A percentile compares a stretch with the other conserved stretches of the same genome.
Evolutionary conservation across 2,888 invertebrate species (phyloP).

Genomic region (Tridacna gigas): DNA sequence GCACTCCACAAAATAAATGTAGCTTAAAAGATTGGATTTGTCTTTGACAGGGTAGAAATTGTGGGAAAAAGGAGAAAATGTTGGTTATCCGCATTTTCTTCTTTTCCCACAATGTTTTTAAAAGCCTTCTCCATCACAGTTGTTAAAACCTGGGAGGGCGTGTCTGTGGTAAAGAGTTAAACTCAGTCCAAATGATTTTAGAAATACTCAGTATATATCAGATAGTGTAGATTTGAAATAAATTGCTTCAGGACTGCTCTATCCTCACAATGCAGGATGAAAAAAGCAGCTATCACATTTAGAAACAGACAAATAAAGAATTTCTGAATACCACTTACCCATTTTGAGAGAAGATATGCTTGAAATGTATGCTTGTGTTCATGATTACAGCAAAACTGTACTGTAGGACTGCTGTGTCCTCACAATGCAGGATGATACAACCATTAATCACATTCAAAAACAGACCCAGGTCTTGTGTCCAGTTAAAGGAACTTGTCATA

Average conservation of each 20-base stretch:
- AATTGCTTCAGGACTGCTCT: background rate
- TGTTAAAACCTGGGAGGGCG: too few species aligned
- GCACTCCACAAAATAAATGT: too few species aligned
- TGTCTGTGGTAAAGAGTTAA: too few species aligned
- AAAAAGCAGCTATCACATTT: background rate
- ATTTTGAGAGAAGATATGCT: conserved; percentile 98
- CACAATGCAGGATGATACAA: conserved; percentile 97
- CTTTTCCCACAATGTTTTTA: too few species aligned
- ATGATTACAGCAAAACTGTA: conserved; percentile 99
- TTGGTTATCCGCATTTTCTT: too few species aligned
- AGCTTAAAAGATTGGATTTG: too few species aligned
- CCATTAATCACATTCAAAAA: conserved; percentile 99
- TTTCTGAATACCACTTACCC: conserved; percentile 86
- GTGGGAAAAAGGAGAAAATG: too few species aligned
- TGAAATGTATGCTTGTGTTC: conserved; percentile 95
- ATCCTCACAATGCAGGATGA: background rate
- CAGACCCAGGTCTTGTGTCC: conserved; percentile 97
- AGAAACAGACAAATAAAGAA: background rate
- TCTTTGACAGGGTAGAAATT: too few species aligned
- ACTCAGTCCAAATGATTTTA: too few species aligned
- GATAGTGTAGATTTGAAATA: too few species aligned
- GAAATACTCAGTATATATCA: too few species aligned
- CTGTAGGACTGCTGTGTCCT: conserved; percentile 97
- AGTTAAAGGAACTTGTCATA: conserved; percentile 98
- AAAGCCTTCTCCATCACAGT: too few species aligned